Percentiles rank a stretch among this genome's conserved stretches.
These are phyloP conservation scores for Pristiophorus japonicus DNA, from an alignment of 2,113 vertebrate species.

Conservation along the genomic window DNA sequence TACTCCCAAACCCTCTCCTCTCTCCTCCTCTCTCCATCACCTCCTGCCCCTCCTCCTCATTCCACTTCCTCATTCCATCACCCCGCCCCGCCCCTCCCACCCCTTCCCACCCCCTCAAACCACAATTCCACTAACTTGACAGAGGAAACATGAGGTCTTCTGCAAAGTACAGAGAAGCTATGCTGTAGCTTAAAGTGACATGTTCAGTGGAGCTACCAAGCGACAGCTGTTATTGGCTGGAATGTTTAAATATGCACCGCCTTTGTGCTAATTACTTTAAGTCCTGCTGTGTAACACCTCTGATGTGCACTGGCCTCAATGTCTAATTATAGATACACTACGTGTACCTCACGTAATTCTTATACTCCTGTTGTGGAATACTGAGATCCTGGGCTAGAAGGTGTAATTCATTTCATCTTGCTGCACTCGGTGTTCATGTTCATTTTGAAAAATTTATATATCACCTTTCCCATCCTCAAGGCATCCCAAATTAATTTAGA, in stretches of 20 bases:
- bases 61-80: not conserved
- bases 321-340: not conserved
- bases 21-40: no score
- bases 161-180: not conserved
- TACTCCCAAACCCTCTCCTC: not conserved
- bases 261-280: not conserved
- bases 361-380: not conserved
- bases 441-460: not conserved
- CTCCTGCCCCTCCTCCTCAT: no score
- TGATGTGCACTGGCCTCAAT: not conserved
- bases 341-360: not conserved
- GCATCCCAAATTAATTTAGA: not conserved
- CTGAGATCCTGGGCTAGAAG: not conserved
- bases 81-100: no score
- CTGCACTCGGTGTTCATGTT: not conserved
- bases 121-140: not conserved
- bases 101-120: not conserved
- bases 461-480: no score
- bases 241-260: not conserved
- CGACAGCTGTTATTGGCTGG: not conserved
- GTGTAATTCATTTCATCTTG: not conserved
- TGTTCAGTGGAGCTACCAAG: not conserved
- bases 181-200: not conserved
- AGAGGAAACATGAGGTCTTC: not conserved
- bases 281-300: not conserved